These are phyloP conservation scores for Neosalanx taihuensis DNA, from an alignment of 2,797 vertebrate genomes.

Conservation along the genomic window DNA sequence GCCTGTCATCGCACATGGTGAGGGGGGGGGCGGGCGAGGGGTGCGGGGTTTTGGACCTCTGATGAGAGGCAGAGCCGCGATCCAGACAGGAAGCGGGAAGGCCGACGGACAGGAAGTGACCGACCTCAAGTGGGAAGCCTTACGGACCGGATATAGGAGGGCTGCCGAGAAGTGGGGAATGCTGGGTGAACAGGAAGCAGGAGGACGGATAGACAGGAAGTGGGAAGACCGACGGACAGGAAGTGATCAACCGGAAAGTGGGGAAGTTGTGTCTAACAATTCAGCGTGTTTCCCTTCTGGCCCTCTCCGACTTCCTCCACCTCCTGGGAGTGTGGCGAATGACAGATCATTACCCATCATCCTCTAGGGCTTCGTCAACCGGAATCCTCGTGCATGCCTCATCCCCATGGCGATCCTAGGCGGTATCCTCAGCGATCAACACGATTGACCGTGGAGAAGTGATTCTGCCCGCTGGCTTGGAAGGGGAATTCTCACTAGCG, in stretches of 20 bases:
- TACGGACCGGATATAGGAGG: neutral
- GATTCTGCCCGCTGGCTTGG: slow-evolving; percentile 62
- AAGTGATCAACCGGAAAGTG: neutral
- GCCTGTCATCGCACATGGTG: too few relatives aligned
- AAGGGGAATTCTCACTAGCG: slow-evolving; percentile 48
- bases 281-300: neutral
- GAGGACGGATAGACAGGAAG: neutral
- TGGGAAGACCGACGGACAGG: neutral
- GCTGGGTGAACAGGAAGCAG: neutral
- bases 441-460: slow-evolving; percentile 48
- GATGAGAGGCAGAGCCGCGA: neutral
- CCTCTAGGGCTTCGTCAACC: neutral
- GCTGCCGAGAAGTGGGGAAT: neutral
- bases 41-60: neutral
- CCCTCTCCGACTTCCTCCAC: slow-evolving; percentile 11
- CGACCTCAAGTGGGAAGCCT: neutral
- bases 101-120: neutral
- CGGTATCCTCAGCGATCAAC: slow-evolving; percentile 45
- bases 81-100: too few relatives aligned
- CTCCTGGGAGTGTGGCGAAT: neutral
- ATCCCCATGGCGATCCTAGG: neutral
- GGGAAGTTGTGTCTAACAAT: neutral
- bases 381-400: neutral
- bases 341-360: neutral
- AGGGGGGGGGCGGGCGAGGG: too few relatives aligned